Evolutionary conservation across 2,888 invertebrate species (phyloP).

Genomic region (Metalampra italica): DNA sequence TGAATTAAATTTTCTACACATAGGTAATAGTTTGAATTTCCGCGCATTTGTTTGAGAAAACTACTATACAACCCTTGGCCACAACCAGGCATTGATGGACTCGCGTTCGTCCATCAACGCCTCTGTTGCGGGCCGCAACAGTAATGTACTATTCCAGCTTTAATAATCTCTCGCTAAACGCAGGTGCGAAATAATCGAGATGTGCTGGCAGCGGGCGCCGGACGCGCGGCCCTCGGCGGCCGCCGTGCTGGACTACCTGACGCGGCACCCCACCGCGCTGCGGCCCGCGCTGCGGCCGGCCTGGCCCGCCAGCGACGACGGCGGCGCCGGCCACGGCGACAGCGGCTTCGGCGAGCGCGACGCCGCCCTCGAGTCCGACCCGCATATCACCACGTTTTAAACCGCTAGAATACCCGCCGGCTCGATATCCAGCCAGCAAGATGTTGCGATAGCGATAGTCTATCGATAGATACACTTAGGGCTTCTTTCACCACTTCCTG

Average conservation of each 20-base stretch:
- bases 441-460: no score
- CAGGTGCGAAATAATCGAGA: conserved; percentile 79
- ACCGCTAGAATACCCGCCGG: background rate
- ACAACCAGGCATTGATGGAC: no score
- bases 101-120: no score
- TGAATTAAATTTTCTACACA: no score
- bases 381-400: conserved; percentile 8
- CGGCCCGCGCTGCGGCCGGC: conserved; percentile 26
- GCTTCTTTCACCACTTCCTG: no score
- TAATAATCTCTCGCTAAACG: conserved; percentile 24
- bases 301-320: conserved; percentile 15
- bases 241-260: conserved; percentile 85
- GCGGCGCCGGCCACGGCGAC: conserved; percentile 18
- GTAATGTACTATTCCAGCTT: no score
- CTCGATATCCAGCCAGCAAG: no score
- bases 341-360: conserved; percentile 28
- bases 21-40: no score
- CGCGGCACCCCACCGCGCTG: conserved; percentile 80
- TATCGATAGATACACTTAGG: no score
- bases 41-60: no score
- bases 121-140: no score
- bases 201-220: conserved; percentile 86
- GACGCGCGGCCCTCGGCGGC: conserved; percentile 84
- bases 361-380: conserved; percentile 16
- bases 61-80: no score